Evolutionary conservation across 2,113 vertebrate species (phyloP), one percentile per base, ranked within the genome.

Genomic region (Heliornis fulica): DNA sequence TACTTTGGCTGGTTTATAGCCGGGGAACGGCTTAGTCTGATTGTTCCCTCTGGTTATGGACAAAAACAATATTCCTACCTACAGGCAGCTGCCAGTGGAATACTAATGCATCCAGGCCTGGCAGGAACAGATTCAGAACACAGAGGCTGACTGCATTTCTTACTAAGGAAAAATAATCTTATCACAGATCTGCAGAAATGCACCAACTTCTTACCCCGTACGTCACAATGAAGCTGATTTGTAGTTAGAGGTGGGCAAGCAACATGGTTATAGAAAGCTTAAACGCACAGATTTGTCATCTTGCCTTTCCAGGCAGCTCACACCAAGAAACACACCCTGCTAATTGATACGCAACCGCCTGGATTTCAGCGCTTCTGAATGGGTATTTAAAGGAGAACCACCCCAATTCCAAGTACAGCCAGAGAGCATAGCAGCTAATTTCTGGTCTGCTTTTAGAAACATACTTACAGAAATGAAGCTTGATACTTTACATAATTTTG

Each of bases 41-140:
- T 98, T 98, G 98, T 98, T 99, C 98, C 98, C 98, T 93, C 97
- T 98, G 97, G 98, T 98, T 97, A 98, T 98, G 97, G 98, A 98
- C 97, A 98, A 98, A 97, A 96, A 97, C 94, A 97, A 97, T 98
- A 97, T 97, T 97, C 96, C 97, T 95, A 97, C 95, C 97, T 97
- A 95, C 72, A 70, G 83, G 83, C 93, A 93, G 86, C 86, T 97
- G 97, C 98, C 97, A 98, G 97, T 95, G 97, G 98, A 99, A 99
- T 98, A 98, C 98, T 98, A 98, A 99, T 98, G 97, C 94, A 94
- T 84, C 83, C 56, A 88, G 61, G 91, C 96, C 97, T 91, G 95
- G 94, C 94, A 97, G 92, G 88, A 93, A 93, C 74, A 90, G 80
- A 96, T 95, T 95, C 96, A 78, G 93, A 94, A 93, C 66, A 56